These are phyloP conservation scores for Gonioctena quinquepunctata DNA, from an alignment of 1,140 invertebrate genomes.

Conservation along the genomic window DNA sequence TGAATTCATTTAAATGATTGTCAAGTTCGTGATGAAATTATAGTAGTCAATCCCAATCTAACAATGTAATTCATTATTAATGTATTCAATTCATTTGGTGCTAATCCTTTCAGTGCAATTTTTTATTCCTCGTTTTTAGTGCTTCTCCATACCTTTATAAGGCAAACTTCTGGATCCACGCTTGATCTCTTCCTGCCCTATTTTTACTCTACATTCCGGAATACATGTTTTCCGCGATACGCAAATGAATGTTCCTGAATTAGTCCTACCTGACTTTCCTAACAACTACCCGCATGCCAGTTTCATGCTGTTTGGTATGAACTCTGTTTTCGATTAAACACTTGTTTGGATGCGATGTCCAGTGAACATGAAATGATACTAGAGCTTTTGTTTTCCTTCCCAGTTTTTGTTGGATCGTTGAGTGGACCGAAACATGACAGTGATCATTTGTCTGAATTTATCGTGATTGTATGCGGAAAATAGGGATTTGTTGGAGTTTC, in stretches of 20 bases:
- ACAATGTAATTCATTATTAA: too few relatives aligned
- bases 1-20: too few relatives aligned
- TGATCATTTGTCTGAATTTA: background rate
- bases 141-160: too few relatives aligned
- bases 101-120: too few relatives aligned
- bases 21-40: too few relatives aligned
- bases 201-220: background rate
- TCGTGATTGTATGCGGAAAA: background rate
- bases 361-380: background rate
- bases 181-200: background rate
- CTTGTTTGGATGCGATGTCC: background rate
- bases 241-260: background rate
- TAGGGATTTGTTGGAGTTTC: too few relatives aligned
- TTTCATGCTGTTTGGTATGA: background rate
- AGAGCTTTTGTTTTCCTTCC: background rate
- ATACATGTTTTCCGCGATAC: background rate
- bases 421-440: background rate
- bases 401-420: background rate
- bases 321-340: background rate
- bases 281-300: background rate
- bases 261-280: background rate
- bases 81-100: too few relatives aligned
- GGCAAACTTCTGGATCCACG: too few relatives aligned
- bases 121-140: too few relatives aligned
- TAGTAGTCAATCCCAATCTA: too few relatives aligned